Base-by-base conservation (phyloP, 2,113 vertebrate genomes). In the Muntiacus reevesi region DNA sequence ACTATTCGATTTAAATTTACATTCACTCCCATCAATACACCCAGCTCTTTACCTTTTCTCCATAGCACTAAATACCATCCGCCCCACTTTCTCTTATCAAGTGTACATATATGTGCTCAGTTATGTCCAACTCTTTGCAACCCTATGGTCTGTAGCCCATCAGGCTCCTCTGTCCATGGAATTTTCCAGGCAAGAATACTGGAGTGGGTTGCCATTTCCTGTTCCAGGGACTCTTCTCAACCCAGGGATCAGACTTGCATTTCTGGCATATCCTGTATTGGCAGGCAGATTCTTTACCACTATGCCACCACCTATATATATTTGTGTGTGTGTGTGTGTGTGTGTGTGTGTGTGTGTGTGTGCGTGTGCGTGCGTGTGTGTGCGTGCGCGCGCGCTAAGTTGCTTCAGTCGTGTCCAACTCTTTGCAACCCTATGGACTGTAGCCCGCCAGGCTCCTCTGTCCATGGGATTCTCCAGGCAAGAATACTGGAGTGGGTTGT, bases 321-420 rank as follows among this genome's bases (percentile, higher is more conserved):
- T 33, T 1, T 16, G 28, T 25, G 23, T n/a, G 0, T n/a, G 13
- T 7, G 30, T 33, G 6, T 33, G 28, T 33, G 59, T 16, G 60
- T 62, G 59, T 60, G 59, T 30, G 3, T 64, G 62, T 67, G 15
- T 16, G 14, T 8, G 16, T 36, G 19, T 3, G 21, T 3, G n/a
- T 12, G n/a, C 13, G 36, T 21, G 23, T 25, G 23, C n/a, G 40
- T 2, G 5, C 3, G 40, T 40, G 40, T 40, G 40, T 40, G 40
- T 40, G 40, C 36, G 36, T 3, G 3, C 40, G 40, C 40, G 40
- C 40, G 40, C 40, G 0, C 33, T 71, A 71, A 71, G n/a, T 71
- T n/a, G n/a, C 64, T 36, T 36, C 64, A 21, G 64, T 36, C 9
- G 5, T 21, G n/a, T 36, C n/a, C 64, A 71, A 21, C 19, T 71